phyloP scores from a whole-genome alignment of 2,113 vertebrate species.

The Sphyrna mokarran region DNA sequence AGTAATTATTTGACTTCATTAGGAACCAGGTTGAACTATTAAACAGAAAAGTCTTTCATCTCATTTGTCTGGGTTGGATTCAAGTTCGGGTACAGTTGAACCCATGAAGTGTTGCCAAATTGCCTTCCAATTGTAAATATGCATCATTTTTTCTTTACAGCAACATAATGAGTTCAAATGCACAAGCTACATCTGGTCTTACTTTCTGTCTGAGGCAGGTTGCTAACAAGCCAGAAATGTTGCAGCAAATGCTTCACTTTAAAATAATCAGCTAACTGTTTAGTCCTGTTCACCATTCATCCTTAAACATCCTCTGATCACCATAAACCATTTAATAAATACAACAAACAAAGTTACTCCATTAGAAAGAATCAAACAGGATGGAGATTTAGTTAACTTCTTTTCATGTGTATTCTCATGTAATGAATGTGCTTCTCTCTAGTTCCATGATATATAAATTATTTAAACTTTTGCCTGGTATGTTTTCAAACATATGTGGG shows the following conservation, averaged over 20 bases:
- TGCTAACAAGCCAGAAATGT: neutral
- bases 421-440: neutral
- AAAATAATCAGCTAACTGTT: conserved; percentile 6
- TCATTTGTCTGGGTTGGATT: neutral
- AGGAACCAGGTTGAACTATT: neutral
- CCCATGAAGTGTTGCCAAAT: neutral
- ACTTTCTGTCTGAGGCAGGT: neutral
- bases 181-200: neutral
- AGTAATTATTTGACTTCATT: neutral
- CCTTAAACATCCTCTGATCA: neutral
- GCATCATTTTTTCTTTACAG: neutral
- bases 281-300: neutral
- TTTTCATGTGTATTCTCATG: neutral
- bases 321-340: neutral
- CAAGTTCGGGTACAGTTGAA: neutral
- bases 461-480: neutral
- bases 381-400: neutral
- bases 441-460: neutral
- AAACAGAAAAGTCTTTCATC: neutral
- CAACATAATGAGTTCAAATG: neutral
- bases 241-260: neutral
- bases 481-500: neutral
- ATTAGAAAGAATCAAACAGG: neutral
- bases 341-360: neutral
- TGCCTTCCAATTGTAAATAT: neutral